These are phyloP conservation scores for Petrosia ficiformis DNA, from an alignment of 37 sponge, comb jelly and placozoan genomes.

Conservation along the genomic window DNA sequence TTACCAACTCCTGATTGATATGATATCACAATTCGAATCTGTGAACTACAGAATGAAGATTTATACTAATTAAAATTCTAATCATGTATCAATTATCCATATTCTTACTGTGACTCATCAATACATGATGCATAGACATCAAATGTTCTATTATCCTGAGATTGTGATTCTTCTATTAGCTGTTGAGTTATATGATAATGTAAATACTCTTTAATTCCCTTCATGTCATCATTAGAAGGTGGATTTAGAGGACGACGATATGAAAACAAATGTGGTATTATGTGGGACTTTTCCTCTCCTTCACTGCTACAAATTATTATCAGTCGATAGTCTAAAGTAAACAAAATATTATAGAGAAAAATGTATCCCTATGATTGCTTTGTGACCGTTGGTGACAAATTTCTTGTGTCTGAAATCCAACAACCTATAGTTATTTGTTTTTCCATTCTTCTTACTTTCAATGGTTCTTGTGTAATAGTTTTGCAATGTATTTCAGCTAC, in stretches of 20 bases:
- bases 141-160: no score
- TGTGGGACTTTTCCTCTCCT: constrained; percentile 56
- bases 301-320: constrained; percentile 66
- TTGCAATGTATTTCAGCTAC: no score
- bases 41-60: background rate
- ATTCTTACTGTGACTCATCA: background rate
- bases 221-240: background rate
- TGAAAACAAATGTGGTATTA: constrained; percentile 32
- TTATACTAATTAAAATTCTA: background rate
- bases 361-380: no score
- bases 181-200: background rate
- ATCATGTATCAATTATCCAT: no score
- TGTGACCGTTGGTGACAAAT: no score
- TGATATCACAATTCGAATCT: background rate
- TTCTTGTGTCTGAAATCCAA: no score
- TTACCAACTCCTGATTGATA: background rate
- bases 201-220: background rate
- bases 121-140: background rate
- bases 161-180: no score
- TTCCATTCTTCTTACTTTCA: no score
- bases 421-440: no score
- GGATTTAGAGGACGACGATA: constrained; percentile 1
- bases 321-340: constrained; percentile 40
- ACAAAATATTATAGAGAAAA: no score
- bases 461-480: background rate